A percentile compares a stretch with the other conserved stretches of the same genome.
These are phyloP conservation scores for Neopelma chrysocephalum DNA, from an alignment of 2,797 vertebrate species.

Conservation along the genomic window DNA sequence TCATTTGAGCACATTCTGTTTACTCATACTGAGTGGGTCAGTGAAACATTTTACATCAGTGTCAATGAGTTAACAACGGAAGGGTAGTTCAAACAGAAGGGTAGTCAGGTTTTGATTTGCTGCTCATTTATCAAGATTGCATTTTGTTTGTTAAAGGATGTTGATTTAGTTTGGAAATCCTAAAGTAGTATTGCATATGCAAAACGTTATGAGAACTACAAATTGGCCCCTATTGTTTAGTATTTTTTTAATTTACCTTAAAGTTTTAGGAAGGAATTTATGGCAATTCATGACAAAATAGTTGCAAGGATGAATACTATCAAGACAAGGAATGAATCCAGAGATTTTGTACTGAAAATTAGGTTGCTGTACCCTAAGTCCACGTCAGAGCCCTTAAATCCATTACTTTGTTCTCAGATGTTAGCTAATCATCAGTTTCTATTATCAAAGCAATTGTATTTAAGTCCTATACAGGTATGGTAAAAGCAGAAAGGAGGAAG, in stretches of 20 bases:
- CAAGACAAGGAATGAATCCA: background rate
- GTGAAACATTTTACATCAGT: background rate
- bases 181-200: background rate
- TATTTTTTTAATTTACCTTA: background rate
- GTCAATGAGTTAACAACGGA: background rate
- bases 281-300: background rate
- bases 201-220: background rate
- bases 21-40: background rate
- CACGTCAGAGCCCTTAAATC: background rate
- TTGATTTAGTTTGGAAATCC: background rate
- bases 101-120: background rate
- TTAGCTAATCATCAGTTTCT: background rate
- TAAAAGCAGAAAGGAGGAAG: background rate
- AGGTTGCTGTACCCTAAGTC: background rate
- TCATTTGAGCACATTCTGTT: background rate
- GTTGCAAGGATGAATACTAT: background rate
- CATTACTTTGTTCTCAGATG: background rate
- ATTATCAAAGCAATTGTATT: background rate
- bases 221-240: rapidly evolving
- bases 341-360: background rate
- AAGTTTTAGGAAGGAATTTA: background rate
- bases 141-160: background rate
- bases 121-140: background rate
- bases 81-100: background rate
- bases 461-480: background rate